phyloP scores from a whole-genome alignment of 2,888 invertebrate species.

The Cosmia trapezina region DNA sequence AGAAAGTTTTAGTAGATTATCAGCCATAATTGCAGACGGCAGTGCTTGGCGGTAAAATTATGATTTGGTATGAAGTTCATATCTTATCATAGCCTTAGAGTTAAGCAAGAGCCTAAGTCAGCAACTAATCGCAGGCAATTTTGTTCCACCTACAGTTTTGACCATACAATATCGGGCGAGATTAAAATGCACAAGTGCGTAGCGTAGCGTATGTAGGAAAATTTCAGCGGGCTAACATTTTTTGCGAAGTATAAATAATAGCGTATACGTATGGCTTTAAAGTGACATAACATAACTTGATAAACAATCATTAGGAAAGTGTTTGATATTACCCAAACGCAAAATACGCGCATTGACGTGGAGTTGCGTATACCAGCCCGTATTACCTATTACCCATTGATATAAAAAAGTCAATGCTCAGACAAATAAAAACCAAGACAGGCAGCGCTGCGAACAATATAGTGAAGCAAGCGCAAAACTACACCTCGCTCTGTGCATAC shows the following conservation, averaged over 20 bases:
- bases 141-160: neutral
- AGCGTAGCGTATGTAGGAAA: neutral
- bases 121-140: neutral
- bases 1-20: neutral
- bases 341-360: too few species aligned
- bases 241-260: neutral
- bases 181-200: constrained; percentile 1
- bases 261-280: too few species aligned
- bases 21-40: neutral
- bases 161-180: neutral
- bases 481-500: too few species aligned
- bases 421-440: too few species aligned
- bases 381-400: too few species aligned
- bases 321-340: neutral
- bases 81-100: neutral
- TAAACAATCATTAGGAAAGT: neutral
- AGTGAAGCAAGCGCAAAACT: too few species aligned
- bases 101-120: neutral
- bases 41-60: neutral
- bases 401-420: too few species aligned
- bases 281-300: constrained; percentile 10
- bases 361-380: too few species aligned
- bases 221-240: neutral
- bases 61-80: neutral
- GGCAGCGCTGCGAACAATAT: too few species aligned